Evolutionary conservation across 2,888 invertebrate species (phyloP).

Genomic region (Apotomis capreana): DNA sequence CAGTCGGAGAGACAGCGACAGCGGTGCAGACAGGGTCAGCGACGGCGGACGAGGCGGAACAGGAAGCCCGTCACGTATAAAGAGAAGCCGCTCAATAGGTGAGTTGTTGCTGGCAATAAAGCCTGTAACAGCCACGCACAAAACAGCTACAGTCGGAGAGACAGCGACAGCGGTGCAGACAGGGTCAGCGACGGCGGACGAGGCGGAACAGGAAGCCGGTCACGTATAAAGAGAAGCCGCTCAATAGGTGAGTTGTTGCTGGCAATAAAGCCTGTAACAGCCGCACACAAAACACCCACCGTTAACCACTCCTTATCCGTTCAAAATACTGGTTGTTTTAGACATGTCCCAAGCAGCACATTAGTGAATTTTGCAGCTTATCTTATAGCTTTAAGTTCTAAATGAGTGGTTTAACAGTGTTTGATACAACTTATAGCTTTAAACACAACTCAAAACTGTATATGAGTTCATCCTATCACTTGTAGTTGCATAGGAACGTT

Average conservation of each 20-base stretch:
- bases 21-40: background rate
- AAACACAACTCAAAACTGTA: no score
- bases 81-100: slow-evolving; percentile 75
- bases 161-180: background rate
- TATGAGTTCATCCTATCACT: no score
- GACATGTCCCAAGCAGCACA: no score
- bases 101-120: slow-evolving; percentile 1
- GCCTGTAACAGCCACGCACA: background rate
- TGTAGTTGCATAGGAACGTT: no score
- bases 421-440: no score
- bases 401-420: no score
- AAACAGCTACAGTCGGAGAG: background rate
- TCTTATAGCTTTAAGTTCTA: no score
- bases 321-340: no score
- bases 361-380: no score
- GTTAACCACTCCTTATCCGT: no score
- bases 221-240: slow-evolving; percentile 73
- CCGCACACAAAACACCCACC: no score
- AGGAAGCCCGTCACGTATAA: slow-evolving; percentile 69
- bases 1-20: background rate
- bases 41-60: slow-evolving; percentile 58
- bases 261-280: background rate
- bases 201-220: slow-evolving; percentile 62
- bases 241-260: slow-evolving; percentile 61
- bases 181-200: slow-evolving; percentile 52